Evolutionary conservation across 2,888 invertebrate species (phyloP).

Genomic region (Halictus quadricinctus): DNA sequence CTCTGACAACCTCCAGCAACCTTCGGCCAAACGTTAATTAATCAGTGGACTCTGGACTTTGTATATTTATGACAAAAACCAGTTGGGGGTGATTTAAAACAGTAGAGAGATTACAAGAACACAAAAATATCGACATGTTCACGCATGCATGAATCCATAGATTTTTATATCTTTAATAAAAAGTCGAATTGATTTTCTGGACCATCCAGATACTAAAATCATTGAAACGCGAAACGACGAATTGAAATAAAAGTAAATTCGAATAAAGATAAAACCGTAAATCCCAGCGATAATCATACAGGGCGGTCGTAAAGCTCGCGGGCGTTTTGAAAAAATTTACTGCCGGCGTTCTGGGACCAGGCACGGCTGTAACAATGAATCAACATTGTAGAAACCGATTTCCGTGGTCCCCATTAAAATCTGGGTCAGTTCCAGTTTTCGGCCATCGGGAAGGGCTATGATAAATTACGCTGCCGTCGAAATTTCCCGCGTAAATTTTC

Average conservation of each 20-base stretch:
- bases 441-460: background rate
- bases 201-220: background rate
- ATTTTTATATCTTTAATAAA: background rate
- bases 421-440: conserved; percentile 7
- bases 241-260: background rate
- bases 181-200: background rate
- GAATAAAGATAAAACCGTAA: background rate
- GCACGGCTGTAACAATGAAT: conserved; percentile 4
- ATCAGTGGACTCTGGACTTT: background rate
- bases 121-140: background rate
- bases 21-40: background rate
- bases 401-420: conserved; percentile 15
- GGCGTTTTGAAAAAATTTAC: background rate
- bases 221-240: background rate
- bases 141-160: too few species aligned
- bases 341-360: background rate
- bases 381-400: background rate
- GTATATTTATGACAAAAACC: background rate
- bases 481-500: conserved; percentile 25
- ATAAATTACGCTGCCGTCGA: conserved; percentile 21
- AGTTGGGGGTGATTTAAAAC: background rate
- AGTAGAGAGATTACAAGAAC: background rate
- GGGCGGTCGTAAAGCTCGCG: background rate
- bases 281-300: background rate
- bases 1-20: background rate